Evolutionary conservation across 2,888 invertebrate genomes (phyloP), one percentile per base, ranked within the genome.

Genomic region (Drosophila birchii): DNA sequence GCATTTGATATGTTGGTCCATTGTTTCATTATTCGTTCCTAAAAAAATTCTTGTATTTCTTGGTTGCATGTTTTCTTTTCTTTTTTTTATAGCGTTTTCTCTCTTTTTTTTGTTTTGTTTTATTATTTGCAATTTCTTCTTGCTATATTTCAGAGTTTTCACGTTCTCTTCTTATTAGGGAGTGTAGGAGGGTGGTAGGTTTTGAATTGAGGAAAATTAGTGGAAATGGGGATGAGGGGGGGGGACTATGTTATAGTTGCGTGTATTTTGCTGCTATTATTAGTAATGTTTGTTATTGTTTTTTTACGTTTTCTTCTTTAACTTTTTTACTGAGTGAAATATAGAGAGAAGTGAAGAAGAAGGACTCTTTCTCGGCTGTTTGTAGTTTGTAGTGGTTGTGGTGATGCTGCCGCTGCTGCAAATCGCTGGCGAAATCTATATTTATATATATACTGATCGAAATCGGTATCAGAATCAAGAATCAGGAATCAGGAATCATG

Each of bases 1-100:
- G 89, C 90, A 86, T 90, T 89, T 90, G 90, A 87, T 90, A 87
- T 90, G 89, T 90, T 90, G 90, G 90, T 90, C 90, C 90, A 90
- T 90, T 90, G 90, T 90, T 86, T 90, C 91, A 84, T 86, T 88
- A 89, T 87, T 90, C 90, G 89, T 90, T 90, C 90, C 88, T 79
- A 88, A 87, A 89, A 88, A 88, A 77, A 83, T 88, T 80, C 80
- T 78, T 79, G 69, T 73, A 63, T 77, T 75, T 75, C 45, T 74
- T 62, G 29, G 53, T 47, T 60, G 49, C 49, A 32, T 34, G 34
- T 51, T 20, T 76, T 78, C 54, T 32, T n/a, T 39, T 36, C 11
- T 14, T 7, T 45, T 20, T 11, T 11, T 49, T 34, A 43, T 26
- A 41, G 75, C 55, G 56, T 32, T n/a, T 39, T 39, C 11, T 14